These are phyloP conservation scores for Rhopalosiphum maidis DNA, from an alignment of 1,140 invertebrate genomes.

Conservation along the genomic window DNA sequence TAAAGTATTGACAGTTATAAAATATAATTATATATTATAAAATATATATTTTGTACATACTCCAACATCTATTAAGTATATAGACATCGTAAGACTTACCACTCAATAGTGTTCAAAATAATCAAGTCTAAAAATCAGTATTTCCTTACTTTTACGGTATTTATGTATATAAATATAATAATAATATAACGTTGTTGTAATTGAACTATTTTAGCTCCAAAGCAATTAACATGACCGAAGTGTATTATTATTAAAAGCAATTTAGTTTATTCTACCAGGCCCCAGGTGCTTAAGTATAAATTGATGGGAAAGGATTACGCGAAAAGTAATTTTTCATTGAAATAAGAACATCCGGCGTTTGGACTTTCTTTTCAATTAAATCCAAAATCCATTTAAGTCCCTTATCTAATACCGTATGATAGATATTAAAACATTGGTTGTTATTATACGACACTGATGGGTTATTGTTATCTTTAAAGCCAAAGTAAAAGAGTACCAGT, in stretches of 20 bases:
- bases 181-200: neutral
- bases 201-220: neutral
- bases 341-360: slow-evolving; percentile 30
- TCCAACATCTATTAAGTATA: neutral
- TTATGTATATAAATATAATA: neutral
- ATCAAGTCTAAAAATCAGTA: neutral
- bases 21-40: neutral
- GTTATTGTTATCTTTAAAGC: slow-evolving; percentile 14
- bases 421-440: slow-evolving; percentile 11
- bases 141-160: neutral
- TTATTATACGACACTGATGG: neutral
- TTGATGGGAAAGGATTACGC: slow-evolving; percentile 28
- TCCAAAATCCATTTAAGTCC: slow-evolving; percentile 32
- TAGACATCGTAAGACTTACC: neutral
- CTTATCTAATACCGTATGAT: slow-evolving; percentile 5
- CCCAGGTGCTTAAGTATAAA: neutral
- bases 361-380: slow-evolving; percentile 39
- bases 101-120: neutral
- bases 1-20: neutral
- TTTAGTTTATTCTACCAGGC: neutral
- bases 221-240: slow-evolving; percentile 18
- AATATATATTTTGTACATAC: neutral
- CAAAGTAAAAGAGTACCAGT: neutral
- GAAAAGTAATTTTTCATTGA: slow-evolving; percentile 42
- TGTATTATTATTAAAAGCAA: slow-evolving; percentile 10